Evolutionary conservation across 2,113 vertebrate genomes (phyloP), one percentile per base, ranked within the genome.

Genomic region (Chionodraco myersi): DNA sequence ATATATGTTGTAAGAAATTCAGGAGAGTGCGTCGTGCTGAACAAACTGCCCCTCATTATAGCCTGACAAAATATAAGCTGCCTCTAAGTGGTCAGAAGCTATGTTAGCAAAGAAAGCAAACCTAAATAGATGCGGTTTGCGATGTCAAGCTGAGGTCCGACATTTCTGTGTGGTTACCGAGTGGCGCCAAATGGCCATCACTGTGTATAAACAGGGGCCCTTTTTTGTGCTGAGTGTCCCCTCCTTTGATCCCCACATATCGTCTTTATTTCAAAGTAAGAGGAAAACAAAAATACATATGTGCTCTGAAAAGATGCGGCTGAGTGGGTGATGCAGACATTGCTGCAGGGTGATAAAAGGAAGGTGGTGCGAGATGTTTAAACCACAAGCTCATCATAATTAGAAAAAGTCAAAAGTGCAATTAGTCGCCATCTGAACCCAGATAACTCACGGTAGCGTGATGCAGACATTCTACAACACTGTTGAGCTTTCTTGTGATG

Each of bases 121-220:
- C 89, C 85, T 90, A 94, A 94, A 94, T 90, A 92, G 87, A 92
- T 82, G 93, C 78, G 91, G 92, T 85, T 92, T 91, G 79, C 86
- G 76, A 94, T 73, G 89, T 94, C 92, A 92, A 94, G 93, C 90
- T 73, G 94, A 92, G 87, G 91, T 85, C 90, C 79, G 44, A 53
- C 88, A 73, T 87, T 83, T 89, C 91, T 64, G 64, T 82, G 91
- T 44, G 93, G 92, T 94, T 81, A 72, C 36, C 3, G 49, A 73
- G 84, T 85, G 85, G 91, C 88, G 92, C 91, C 93, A 87, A 94
- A 89, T 67, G 87, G 85, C 79, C 90, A 79, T 83, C 70, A 65
- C 85, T 87, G 89, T 41, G 91, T 81, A 86, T 79, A 93, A 86
- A 88, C 86, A 86, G 67, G 77, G 74, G 51, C 73, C 80, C 12